Base-by-base conservation (phyloP, 2,797 vertebrate species). In the Clarias laeviceps region DNA sequence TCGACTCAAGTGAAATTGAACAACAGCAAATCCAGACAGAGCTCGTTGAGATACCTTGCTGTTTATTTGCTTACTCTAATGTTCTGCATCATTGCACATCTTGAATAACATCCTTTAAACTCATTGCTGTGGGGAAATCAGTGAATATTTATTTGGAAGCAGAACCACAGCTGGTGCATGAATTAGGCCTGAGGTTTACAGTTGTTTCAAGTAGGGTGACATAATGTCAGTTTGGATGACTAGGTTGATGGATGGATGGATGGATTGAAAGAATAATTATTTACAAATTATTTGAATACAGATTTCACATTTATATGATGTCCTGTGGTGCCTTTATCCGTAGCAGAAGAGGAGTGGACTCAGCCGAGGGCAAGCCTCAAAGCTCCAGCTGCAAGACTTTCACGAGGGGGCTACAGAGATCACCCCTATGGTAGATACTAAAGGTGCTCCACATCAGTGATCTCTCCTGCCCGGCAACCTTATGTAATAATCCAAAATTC, bases 341-440 rank as follows among this genome's bases (percentile, higher is more conserved):
- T 94, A 96, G 95, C 94, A 93, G 96, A 98, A 94, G 98, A 99
- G 95, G 97, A 99, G 93, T 99, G 98, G 98, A 92, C 94, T 61
- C 93, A 94, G 24, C 93, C 95, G 84, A 96, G 97, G 91, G 95
- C 96, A 90, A 96, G 94, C 92, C 95, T 97, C 93, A 99, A 99
- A 96, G 97, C 97, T 89, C 97, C 97, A 32, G 93, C 96, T 78
- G 92, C 96, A 91, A 97, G 97, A 94, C 95, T 97, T 94, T 94
- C 96, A 93, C 94, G 97, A 97, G 97, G 96, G 94, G 97, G 96
- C 93, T 99, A 97, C 97, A 97, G 98, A 95, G 98, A 99, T 93
- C 97, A 99, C 93, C 98, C 98, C 92, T 99, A 99, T 96, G 97
- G 97, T 97, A 98, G 98, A 99, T 99, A 99, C 97, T 99, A 96